phyloP scores from a whole-genome alignment of 1,140 invertebrate genomes.

The Anoplolepis gracilipes region DNA sequence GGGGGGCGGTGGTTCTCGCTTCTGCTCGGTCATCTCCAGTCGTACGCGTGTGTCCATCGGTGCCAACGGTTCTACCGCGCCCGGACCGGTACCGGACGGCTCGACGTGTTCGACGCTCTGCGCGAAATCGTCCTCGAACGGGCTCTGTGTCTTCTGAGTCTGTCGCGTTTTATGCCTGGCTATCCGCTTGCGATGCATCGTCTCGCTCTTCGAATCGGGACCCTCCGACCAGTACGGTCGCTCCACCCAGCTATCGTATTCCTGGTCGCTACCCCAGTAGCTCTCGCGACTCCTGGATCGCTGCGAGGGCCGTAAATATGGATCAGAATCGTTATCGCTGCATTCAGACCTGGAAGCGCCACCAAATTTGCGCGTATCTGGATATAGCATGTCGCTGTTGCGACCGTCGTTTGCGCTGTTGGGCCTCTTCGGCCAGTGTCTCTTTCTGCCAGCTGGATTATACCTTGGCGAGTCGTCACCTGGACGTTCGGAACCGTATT shows the following conservation, averaged over 20 bases:
- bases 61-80: conserved; percentile 64
- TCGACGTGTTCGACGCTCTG: conserved; percentile 82
- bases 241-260: conserved; percentile 83
- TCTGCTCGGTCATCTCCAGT: conserved; percentile 73
- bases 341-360: conserved; percentile 84
- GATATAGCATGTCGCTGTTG: conserved; percentile 80
- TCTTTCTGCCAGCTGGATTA: conserved; percentile 84
- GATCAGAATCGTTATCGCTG: conserved; percentile 84
- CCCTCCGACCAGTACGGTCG: conserved; percentile 82
- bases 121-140: conserved; percentile 91
- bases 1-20: conserved; percentile 72
- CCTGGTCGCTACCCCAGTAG: conserved; percentile 84
- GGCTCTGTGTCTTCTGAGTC: conserved; percentile 85
- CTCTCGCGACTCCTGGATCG: conserved; percentile 83
- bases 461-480: conserved; percentile 78
- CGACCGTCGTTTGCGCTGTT: conserved; percentile 87
- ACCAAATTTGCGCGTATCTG: conserved; percentile 79
- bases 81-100: conserved; percentile 59
- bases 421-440: conserved; percentile 88
- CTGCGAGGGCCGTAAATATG: conserved; percentile 78
- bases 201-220: conserved; percentile 80
- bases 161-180: conserved; percentile 81
- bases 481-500: conserved; percentile 76
- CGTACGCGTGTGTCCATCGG: conserved; percentile 78
- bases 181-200: conserved; percentile 82